phyloP scores from a whole-genome alignment of 2,113 vertebrate species.

The Oxygymnocypris stewartii region DNA sequence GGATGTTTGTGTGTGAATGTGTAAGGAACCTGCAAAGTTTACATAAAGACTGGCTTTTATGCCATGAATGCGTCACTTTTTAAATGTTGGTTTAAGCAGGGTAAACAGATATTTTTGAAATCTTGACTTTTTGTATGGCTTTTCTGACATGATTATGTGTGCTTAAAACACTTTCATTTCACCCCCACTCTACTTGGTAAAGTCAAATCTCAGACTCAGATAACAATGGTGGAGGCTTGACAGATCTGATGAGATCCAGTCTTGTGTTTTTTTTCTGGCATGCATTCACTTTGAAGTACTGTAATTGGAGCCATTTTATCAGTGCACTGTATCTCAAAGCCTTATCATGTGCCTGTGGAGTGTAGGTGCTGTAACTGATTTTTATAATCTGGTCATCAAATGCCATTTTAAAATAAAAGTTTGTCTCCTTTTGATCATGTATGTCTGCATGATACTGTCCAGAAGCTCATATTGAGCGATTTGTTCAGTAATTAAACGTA shows the following conservation, averaged over 20 bases:
- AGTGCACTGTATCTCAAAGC: conserved; percentile 5
- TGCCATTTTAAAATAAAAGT: not conserved
- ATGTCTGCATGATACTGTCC: not conserved
- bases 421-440: not conserved
- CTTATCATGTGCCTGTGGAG: conserved; percentile 23
- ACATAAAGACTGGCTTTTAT: not conserved
- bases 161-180: not conserved
- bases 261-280: conserved; percentile 13
- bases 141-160: not conserved
- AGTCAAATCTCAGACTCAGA: conserved; percentile 1
- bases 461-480: conserved; percentile 2
- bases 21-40: conserved; percentile 9
- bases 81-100: conserved; percentile 11
- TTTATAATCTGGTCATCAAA: not conserved
- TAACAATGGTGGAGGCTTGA: conserved; percentile 14
- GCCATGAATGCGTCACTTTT: conserved; percentile 16
- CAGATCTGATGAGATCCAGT: conserved; percentile 20
- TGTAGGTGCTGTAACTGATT: not conserved
- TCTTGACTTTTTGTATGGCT: conserved; percentile 1
- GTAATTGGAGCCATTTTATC: conserved; percentile 33
- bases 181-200: not conserved
- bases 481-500: not conserved
- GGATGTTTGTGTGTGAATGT: conserved; percentile 10
- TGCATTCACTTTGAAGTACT: conserved; percentile 16
- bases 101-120: not conserved